Conservation (phyloP, 2,888 invertebrate genomes). For the Temnothorax ravouxi region DNA sequence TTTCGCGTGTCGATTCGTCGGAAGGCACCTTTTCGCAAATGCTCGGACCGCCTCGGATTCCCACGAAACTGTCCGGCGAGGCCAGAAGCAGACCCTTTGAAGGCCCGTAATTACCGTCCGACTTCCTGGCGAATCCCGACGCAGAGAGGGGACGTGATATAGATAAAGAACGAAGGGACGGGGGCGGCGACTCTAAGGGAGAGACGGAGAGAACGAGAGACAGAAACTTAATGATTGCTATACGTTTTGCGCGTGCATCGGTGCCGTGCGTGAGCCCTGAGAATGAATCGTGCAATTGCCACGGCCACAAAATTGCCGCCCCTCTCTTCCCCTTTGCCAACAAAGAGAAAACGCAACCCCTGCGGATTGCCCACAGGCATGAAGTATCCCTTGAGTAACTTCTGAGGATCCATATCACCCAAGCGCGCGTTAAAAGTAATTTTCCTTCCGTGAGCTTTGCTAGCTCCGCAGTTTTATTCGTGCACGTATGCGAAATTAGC, state of each 20-base stretch:
- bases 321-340: conserved; percentile 48
- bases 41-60: conserved; percentile 66
- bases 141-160: conserved; percentile 55
- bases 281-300: conserved; percentile 72
- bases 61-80: conserved; percentile 73
- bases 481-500: conserved; percentile 17
- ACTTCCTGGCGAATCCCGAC: conserved; percentile 70
- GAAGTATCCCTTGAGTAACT: conserved; percentile 44
- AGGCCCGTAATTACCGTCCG: conserved; percentile 74
- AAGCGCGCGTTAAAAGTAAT: conserved; percentile 40
- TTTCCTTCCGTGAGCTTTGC: conserved; percentile 12
- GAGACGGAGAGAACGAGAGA: conserved; percentile 34
- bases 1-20: conserved; percentile 63
- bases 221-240: conserved; percentile 69
- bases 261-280: conserved; percentile 55
- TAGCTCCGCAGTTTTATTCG: conserved; percentile 4
- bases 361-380: conserved; percentile 39
- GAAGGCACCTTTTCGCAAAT: conserved; percentile 57
- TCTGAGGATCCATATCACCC: conserved; percentile 30
- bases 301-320: conserved; percentile 63
- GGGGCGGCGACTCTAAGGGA: conserved; percentile 8
- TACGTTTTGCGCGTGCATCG: conserved; percentile 71
- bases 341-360: conserved; percentile 59
- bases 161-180: conserved; percentile 51
- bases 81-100: conserved; percentile 75